Evolutionary conservation across 2,797 vertebrate species (phyloP).

Genomic region (Helostoma temminkii): DNA sequence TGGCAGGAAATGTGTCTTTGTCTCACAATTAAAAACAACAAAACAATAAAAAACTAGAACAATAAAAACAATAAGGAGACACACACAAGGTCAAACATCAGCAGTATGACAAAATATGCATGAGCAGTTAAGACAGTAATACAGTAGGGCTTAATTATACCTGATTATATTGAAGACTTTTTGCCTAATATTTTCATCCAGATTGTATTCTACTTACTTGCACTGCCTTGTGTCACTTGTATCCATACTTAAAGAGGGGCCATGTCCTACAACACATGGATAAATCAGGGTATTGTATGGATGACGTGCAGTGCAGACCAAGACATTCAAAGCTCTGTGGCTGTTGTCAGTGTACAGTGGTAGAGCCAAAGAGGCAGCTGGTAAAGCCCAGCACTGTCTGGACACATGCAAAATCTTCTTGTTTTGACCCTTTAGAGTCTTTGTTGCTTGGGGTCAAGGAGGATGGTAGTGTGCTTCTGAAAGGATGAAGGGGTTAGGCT

Average conservation of each 20-base stretch:
- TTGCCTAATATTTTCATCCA: background rate
- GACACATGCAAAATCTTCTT: conserved; percentile 36
- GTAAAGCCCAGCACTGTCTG: conserved; percentile 30
- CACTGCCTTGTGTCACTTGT: background rate
- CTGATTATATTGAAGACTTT: too few species aligned
- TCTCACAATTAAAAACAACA: background rate
- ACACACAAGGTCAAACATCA: background rate
- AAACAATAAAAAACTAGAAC: background rate
- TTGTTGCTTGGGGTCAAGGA: conserved; percentile 58
- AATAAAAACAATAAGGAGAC: background rate
- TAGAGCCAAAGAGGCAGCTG: conserved; percentile 40
- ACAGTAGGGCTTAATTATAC: too few species aligned
- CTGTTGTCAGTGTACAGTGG: conserved; percentile 17
- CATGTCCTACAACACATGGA: background rate
- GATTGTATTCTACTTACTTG: background rate
- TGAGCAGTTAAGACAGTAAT: background rate
- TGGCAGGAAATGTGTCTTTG: background rate
- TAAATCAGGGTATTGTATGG: background rate
- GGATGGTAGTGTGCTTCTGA: conserved; percentile 37
- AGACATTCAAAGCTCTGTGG: conserved; percentile 14
- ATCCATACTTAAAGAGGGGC: background rate
- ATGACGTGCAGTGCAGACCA: background rate
- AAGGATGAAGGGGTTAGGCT: conserved; percentile 50
- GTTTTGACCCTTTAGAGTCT: conserved; percentile 46
- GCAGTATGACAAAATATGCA: background rate